phyloP scores from a whole-genome alignment of 2,113 vertebrate genomes.

The Hippocampus zosterae region DNA sequence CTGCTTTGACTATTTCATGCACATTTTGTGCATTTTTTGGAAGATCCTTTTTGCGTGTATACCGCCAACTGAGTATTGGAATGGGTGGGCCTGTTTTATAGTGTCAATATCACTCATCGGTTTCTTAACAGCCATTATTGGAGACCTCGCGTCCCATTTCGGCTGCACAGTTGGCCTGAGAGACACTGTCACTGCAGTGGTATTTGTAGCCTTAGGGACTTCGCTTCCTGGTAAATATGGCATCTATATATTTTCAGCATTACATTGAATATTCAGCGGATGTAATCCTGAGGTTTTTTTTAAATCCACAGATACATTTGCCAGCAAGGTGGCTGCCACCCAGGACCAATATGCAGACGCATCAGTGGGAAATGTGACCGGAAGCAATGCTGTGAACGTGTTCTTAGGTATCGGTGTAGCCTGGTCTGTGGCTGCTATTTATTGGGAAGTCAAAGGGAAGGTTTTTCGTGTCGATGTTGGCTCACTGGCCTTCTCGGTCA shows the following conservation, averaged over 20 bases:
- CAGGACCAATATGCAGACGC: slow-evolving; percentile 90
- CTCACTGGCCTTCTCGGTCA: slow-evolving; percentile 89
- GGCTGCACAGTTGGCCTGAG: slow-evolving; percentile 88
- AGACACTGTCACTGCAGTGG: slow-evolving; percentile 86
- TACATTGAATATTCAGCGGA: neutral
- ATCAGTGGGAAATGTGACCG: slow-evolving; percentile 87
- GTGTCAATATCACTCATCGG: slow-evolving; percentile 84
- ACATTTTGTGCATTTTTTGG: slow-evolving; percentile 88
- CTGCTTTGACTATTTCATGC: slow-evolving; percentile 89
- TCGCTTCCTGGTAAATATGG: slow-evolving; percentile 81
- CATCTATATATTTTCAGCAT: neutral
- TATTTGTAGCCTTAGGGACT: slow-evolving; percentile 89
- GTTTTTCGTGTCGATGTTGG: slow-evolving; percentile 81
- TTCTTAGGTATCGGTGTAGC: slow-evolving; percentile 88
- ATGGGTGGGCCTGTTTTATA: slow-evolving; percentile 88
- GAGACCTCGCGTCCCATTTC: slow-evolving; percentile 90
- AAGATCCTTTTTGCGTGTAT: slow-evolving; percentile 87
- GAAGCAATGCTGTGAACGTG: slow-evolving; percentile 89
- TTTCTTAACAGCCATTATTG: slow-evolving; percentile 83
- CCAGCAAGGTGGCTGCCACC: slow-evolving; percentile 87
- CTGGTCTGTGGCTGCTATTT: slow-evolving; percentile 86
- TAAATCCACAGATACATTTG: slow-evolving; percentile 79
- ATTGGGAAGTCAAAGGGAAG: slow-evolving; percentile 82
- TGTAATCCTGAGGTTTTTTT: neutral
- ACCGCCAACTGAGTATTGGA: slow-evolving; percentile 85